Evolutionary conservation across 2,888 invertebrate species (phyloP), one percentile per base, ranked within the genome.

Genomic region (Chrysopilus asiliformis): DNA sequence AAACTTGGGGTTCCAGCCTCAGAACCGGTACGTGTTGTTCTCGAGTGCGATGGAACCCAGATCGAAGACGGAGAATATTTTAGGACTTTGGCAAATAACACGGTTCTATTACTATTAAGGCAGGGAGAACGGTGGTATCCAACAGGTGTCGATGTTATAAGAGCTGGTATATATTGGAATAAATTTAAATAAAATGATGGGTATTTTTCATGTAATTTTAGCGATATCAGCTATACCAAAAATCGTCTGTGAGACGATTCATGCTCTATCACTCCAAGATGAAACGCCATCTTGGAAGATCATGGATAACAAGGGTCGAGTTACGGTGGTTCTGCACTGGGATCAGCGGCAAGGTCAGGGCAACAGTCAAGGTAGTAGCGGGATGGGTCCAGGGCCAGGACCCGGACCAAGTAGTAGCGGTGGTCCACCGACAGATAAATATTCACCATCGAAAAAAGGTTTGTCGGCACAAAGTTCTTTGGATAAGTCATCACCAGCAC

Each of bases 211-310:
- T 10, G 10, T 10, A 22, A 45, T 68, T 70, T 22, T 71, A 93
- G 93, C 87, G 55, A 87, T 93, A 70, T 84, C 87, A 63, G 87
- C 89, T 56, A 89, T 93, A 56, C 94, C 94, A 55, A 83, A 85
- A 71, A 91, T 91, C 74, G 90, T 91, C 67, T 91, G 90, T 76
- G 91, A 91, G 72, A 90, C 91, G 60, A 89, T 91, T 65, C 85
- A 87, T 73, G 87, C 89, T 50, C 71, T 91, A 72, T 87, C 90
- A 68, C 72, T 91, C 64, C 89, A 89, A 72, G 86, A 89, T 83
- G 89, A 90, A 69, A 87, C 89, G 64, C 90, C 91, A 61, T 87
- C 89, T 69, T 91, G 91, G 91, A 91, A 91, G 71, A 90, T 91
- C 72, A 90, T 90, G 89, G 91, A 91, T 79, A 89, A 89, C 76